Conservation (phyloP, 2,113 vertebrate genomes). For the Chaetorhynchus papuensis region DNA sequence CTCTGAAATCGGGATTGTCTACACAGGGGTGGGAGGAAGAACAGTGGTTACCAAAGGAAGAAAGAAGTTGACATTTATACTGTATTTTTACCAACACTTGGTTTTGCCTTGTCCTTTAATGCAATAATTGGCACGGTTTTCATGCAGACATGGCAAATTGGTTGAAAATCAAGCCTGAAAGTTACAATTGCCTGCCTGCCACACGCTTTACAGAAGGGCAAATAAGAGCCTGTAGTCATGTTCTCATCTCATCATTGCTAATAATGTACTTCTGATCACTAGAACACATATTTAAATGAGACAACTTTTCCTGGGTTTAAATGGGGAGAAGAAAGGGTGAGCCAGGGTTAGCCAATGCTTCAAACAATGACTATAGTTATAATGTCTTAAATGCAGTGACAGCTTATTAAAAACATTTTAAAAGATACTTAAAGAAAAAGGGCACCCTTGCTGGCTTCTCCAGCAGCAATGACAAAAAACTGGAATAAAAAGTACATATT, state of each 20-base stretch:
- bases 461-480: not conserved
- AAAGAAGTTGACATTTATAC: not conserved
- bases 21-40: not conserved
- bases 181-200: slow-evolving; percentile 5
- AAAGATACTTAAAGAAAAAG: slow-evolving; percentile 31
- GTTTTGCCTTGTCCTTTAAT: not conserved
- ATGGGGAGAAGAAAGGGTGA: slow-evolving; percentile 16
- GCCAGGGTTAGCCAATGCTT: slow-evolving; percentile 1
- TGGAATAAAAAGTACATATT: not conserved
- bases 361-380: slow-evolving; percentile 19
- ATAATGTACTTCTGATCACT: slow-evolving; percentile 21
- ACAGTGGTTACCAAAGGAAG: not conserved
- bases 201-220: not conserved
- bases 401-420: slow-evolving; percentile 34
- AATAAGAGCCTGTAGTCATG: not conserved
- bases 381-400: slow-evolving; percentile 3
- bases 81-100: not conserved
- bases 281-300: slow-evolving; percentile 20
- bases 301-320: slow-evolving; percentile 27
- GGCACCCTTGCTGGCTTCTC: not conserved
- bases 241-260: slow-evolving; percentile 33
- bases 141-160: rapidly evolving
- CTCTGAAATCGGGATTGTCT: slow-evolving; percentile 87
- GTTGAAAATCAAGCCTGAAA: not conserved
- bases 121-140: not conserved